Evolutionary conservation across 2,888 invertebrate genomes (phyloP).

Genomic region (Caenorhabditis doughertyi): DNA sequence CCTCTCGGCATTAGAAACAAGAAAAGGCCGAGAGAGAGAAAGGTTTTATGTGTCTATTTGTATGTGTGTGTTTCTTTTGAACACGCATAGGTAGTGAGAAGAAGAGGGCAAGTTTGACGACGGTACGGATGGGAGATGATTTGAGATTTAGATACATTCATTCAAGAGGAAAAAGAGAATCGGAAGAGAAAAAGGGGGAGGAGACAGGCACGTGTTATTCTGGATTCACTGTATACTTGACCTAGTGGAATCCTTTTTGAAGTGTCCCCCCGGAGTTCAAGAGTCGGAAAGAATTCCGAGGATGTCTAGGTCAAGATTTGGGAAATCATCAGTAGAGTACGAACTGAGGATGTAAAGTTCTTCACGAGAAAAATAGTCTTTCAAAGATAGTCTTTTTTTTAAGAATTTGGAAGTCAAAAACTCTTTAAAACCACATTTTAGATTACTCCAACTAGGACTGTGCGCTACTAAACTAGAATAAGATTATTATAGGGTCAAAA

Average conservation of each 20-base stretch:
- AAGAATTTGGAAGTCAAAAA: too few species aligned
- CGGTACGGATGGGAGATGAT: background rate
- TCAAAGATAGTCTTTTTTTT: too few species aligned
- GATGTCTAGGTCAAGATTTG: too few species aligned
- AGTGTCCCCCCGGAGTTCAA: slow-evolving; percentile 23
- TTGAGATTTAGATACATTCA: slow-evolving; percentile 10
- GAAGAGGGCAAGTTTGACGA: slow-evolving; percentile 27
- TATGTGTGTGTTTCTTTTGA: slow-evolving; percentile 47
- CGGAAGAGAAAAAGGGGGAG: background rate
- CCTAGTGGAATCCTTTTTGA: background rate
- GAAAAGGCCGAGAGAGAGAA: slow-evolving; percentile 51
- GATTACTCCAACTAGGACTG: too few species aligned
- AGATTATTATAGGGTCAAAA: too few species aligned
- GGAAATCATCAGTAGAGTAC: too few species aligned
- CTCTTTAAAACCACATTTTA: too few species aligned
- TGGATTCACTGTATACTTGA: background rate
- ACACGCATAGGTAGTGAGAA: slow-evolving; percentile 25
- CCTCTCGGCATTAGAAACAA: background rate
- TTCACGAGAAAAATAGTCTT: too few species aligned
- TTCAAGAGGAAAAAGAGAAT: too few species aligned
- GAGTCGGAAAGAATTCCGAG: background rate
- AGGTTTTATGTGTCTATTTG: slow-evolving; percentile 26
- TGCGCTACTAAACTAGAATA: too few species aligned
- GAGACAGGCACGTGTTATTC: slow-evolving; percentile 1
- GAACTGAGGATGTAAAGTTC: too few species aligned